A percentile compares a stretch with the other conserved stretches of the same genome.
These are phyloP conservation scores for Yasuhikotakia modesta DNA, from an alignment of 2,797 vertebrate species.

Conservation along the genomic window DNA sequence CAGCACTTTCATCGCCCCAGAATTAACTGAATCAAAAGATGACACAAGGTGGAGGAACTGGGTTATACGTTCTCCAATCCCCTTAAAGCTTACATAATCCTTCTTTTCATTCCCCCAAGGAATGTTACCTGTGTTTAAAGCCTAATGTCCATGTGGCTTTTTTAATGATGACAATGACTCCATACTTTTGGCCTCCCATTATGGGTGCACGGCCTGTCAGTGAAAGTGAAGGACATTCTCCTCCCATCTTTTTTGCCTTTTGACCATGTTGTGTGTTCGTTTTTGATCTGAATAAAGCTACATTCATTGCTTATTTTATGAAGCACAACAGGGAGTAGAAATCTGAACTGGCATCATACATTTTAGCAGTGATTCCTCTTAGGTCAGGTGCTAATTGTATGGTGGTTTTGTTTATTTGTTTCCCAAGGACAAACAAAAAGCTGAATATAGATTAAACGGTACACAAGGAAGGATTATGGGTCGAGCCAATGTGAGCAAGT, in stretches of 20 bases:
- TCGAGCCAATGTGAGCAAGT: background rate
- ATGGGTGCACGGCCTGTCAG: slow-evolving; percentile 62
- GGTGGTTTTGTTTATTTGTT: background rate
- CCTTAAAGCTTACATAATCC: slow-evolving; percentile 81
- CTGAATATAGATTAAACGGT: too few species aligned
- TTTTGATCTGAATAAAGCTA: background rate
- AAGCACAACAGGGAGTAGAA: background rate
- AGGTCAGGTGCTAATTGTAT: background rate
- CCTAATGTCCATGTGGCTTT: slow-evolving; percentile 68
- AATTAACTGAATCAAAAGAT: slow-evolving; percentile 77
- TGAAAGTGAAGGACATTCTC: slow-evolving; percentile 61
- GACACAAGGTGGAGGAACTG: slow-evolving; percentile 70
- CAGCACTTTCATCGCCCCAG: slow-evolving; percentile 63
- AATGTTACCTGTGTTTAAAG: slow-evolving; percentile 66
- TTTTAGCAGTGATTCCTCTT: too few species aligned
- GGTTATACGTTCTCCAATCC: slow-evolving; percentile 73
- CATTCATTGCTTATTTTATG: background rate
- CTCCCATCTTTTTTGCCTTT: slow-evolving; percentile 28
- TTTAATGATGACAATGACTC: slow-evolving; percentile 67
- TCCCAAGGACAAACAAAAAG: slow-evolving; percentile 7
- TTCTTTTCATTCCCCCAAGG: slow-evolving; percentile 71
- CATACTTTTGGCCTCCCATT: slow-evolving; percentile 73
- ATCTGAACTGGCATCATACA: background rate
- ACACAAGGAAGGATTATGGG: slow-evolving; percentile 12
- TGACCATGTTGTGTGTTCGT: slow-evolving; percentile 48